These are phyloP conservation scores for Calephelis virginiensis DNA, from an alignment of 1,140 invertebrate species.

Conservation along the genomic window DNA sequence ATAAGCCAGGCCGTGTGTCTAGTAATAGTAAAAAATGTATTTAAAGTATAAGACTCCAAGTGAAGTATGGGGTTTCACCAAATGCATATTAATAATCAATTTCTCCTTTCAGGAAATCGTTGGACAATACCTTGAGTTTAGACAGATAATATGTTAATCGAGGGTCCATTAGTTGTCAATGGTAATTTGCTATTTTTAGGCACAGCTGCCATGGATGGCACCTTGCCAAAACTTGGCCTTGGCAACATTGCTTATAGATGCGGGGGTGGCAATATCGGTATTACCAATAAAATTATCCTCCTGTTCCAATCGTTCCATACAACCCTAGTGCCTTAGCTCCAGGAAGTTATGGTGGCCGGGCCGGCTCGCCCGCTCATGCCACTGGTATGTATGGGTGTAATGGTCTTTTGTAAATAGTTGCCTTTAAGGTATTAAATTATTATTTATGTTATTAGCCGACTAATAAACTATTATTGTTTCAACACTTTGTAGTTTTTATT, in stretches of 20 bases:
- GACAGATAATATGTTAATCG: constrained; percentile 42
- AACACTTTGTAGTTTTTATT: too few species aligned
- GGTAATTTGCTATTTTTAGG: constrained; percentile 41
- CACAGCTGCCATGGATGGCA: constrained; percentile 36
- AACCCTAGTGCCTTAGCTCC: background rate
- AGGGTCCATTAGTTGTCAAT: constrained; percentile 38
- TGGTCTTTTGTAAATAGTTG: background rate
- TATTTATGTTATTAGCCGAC: background rate
- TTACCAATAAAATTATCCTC: constrained; percentile 22
- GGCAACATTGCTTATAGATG: constrained; percentile 37
- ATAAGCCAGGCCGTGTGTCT: too few species aligned
- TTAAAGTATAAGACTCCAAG: too few species aligned
- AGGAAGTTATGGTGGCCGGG: background rate
- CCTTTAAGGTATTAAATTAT: background rate
- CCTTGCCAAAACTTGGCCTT: constrained; percentile 30
- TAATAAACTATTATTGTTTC: background rate
- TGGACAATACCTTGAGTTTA: constrained; percentile 18
- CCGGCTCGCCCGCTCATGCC: background rate
- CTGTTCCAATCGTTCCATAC: background rate
- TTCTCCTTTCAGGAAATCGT: too few species aligned
- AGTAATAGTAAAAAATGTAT: too few species aligned
- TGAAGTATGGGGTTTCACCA: too few species aligned
- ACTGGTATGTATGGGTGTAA: background rate
- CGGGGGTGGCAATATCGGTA: constrained; percentile 38
- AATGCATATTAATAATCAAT: too few species aligned